A percentile compares a stretch with the other conserved stretches of the same genome.
phyloP scores from a whole-genome alignment of 2,113 vertebrate genomes.

The Malurus elegans region DNA sequence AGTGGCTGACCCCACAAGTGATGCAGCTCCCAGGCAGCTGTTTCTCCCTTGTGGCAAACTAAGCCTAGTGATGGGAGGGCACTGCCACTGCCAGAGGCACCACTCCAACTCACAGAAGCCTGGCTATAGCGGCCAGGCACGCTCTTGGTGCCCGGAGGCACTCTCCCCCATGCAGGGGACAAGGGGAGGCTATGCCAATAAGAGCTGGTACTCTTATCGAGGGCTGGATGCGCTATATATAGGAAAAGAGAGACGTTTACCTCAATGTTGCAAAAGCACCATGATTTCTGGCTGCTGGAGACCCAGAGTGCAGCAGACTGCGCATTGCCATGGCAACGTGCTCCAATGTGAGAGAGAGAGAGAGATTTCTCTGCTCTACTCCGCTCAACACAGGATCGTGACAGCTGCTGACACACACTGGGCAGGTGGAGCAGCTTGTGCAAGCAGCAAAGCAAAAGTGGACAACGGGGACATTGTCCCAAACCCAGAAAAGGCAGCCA shows the following conservation, averaged over 20 bases:
- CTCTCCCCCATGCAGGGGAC: background rate
- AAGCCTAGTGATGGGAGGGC: background rate
- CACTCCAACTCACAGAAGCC: background rate
- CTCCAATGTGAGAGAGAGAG: background rate
- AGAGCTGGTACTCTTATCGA: background rate
- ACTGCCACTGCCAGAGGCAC: fast-evolving
- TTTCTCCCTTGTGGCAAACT: background rate
- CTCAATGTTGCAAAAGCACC: conserved; percentile 36
- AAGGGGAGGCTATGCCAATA: fast-evolving
- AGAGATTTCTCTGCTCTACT: background rate
- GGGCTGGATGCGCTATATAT: background rate
- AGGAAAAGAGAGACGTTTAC: conserved; percentile 25
- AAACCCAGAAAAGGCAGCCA: background rate
- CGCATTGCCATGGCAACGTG: conserved; percentile 57
- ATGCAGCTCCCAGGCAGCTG: fast-evolving
- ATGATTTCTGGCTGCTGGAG: conserved; percentile 54
- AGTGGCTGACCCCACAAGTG: fast-evolving
- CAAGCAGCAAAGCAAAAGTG: background rate
- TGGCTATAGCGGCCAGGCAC: fast-evolving
- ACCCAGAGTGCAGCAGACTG: conserved; percentile 49
- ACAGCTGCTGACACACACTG: background rate
- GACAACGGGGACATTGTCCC: background rate
- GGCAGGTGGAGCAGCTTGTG: background rate
- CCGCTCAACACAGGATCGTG: background rate
- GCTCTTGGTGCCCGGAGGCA: fast-evolving